These are phyloP conservation scores for Colinus virginianus DNA, from an alignment of 2,113 vertebrate species.

Conservation along the genomic window DNA sequence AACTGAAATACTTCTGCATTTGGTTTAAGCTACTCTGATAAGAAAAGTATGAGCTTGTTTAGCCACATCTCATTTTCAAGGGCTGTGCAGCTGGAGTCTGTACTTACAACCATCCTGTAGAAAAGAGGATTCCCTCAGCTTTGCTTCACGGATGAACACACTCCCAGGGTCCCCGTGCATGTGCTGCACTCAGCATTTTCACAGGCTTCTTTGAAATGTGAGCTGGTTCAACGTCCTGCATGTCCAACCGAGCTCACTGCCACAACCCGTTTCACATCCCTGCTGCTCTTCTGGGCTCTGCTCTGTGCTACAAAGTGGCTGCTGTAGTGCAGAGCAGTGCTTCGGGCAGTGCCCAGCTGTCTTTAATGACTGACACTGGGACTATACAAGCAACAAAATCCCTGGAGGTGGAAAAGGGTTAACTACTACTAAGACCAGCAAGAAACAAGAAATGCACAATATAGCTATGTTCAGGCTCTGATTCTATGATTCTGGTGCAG, in stretches of 20 bases:
- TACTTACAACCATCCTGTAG: background rate
- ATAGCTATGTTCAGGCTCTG: background rate
- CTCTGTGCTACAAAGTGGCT: background rate
- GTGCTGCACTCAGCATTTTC: background rate
- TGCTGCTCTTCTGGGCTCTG: background rate
- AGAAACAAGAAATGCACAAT: background rate
- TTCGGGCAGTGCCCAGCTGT: background rate
- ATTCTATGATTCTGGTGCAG: background rate
- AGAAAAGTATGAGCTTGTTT: background rate
- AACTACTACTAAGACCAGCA: background rate
- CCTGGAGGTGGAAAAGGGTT: background rate
- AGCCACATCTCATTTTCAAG: background rate
- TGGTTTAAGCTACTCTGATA: background rate
- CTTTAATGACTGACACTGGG: background rate
- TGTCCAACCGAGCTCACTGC: background rate
- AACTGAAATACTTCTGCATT: background rate
- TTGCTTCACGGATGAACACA: background rate
- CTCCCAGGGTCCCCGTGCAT: background rate
- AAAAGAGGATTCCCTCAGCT: background rate
- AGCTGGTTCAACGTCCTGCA: background rate
- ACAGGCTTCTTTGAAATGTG: background rate
- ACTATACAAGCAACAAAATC: background rate
- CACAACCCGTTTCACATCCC: rapidly evolving
- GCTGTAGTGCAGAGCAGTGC: background rate
- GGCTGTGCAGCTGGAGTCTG: background rate